phyloP scores from a whole-genome alignment of 92 coral and sea anemone species.

The Epizoanthus ramosus region DNA sequence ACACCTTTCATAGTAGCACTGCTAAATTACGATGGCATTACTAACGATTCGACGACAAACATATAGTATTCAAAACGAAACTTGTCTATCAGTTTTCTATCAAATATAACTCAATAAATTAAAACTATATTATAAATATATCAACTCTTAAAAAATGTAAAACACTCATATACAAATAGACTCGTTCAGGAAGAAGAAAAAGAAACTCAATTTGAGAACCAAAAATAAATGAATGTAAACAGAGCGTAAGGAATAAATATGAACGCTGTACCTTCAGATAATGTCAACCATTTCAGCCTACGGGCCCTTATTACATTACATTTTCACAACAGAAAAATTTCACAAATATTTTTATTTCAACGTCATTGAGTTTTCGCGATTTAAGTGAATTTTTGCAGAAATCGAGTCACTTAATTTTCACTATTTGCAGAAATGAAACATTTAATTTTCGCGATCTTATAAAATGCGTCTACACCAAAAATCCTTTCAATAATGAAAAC shows the following conservation, averaged over 20 bases:
- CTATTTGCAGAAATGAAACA: no score
- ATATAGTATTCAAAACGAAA: neutral
- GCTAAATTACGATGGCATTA: no score
- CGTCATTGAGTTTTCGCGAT: no score
- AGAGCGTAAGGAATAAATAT: neutral
- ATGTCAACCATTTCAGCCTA: neutral
- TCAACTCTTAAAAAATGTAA: neutral
- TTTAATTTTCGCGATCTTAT: no score
- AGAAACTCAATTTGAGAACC: neutral
- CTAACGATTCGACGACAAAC: neutral
- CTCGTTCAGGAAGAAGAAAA: neutral
- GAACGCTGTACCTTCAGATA: neutral
- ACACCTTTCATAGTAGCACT: neutral
- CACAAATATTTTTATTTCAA: no score
- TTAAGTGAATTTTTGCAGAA: no score
- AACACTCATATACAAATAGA: neutral
- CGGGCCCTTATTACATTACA: no score
- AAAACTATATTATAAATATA: neutral
- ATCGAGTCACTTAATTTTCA: no score
- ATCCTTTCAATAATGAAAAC: no score
- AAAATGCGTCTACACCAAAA: no score
- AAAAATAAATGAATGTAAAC: neutral
- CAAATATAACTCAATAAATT: neutral
- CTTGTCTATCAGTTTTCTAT: neutral
- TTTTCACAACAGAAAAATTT: no score